A percentile compares a stretch with the other conserved stretches of the same genome.
These are phyloP conservation scores for Corythaeola cristata DNA, from an alignment of 2,113 vertebrate genomes.

Conservation along the genomic window DNA sequence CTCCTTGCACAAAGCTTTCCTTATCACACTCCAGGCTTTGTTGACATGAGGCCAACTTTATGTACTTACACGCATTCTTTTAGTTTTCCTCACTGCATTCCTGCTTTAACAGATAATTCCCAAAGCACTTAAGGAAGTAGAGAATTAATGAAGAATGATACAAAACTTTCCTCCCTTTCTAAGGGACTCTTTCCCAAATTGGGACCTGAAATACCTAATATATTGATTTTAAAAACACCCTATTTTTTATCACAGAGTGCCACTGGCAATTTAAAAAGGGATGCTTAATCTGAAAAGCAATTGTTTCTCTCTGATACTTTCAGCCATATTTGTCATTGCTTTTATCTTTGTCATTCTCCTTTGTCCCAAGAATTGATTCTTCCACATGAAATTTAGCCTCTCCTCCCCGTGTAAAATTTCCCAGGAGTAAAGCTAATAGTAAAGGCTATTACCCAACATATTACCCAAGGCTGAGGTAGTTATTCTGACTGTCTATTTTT, in stretches of 20 bases:
- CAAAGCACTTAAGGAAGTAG: not conserved
- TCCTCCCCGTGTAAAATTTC: conserved; percentile 18
- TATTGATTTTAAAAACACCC: not conserved
- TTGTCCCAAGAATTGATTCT: conserved; percentile 36
- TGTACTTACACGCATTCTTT: not conserved
- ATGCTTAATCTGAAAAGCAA: conserved; percentile 22
- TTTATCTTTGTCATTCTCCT: conserved; percentile 33
- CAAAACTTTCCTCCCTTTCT: not conserved
- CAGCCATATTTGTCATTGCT: conserved; percentile 11
- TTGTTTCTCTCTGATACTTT: conserved; percentile 36
- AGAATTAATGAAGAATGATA: conserved; percentile 15
- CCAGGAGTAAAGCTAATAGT: conserved; percentile 26
- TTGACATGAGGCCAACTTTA: not conserved
- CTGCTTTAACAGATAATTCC: conserved; percentile 4
- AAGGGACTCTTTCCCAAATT: not conserved
- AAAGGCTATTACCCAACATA: conserved; percentile 17
- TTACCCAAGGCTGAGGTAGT: not conserved
- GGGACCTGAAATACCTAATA: not conserved
- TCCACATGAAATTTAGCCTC: conserved; percentile 10
- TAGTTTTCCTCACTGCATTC: conserved; percentile 1
- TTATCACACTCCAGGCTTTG: not conserved
- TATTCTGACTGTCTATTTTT: conserved; percentile 39
- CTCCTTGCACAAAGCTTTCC: not conserved
- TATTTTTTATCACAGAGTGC: not conserved
- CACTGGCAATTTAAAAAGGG: not conserved